Conservation (phyloP, 2,113 vertebrate species). For the Gallinago jamesoni region DNA sequence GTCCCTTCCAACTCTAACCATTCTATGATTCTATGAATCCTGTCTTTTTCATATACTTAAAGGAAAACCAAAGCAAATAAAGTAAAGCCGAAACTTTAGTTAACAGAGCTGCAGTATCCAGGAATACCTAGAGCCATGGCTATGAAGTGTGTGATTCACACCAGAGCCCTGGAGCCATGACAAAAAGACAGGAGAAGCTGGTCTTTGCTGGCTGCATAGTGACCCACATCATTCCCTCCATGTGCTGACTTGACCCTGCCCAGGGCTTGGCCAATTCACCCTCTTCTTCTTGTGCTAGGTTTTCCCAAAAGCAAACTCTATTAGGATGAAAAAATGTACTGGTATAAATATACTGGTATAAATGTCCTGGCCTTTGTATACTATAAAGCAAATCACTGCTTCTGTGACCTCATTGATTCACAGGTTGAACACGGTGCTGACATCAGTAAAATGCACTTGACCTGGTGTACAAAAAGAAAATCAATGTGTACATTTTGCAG, state of each 20-base stretch:
- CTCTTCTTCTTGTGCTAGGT: background rate
- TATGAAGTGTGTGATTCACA: background rate
- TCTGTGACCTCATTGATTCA: background rate
- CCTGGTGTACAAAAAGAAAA: background rate
- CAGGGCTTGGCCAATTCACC: background rate
- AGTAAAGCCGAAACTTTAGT: background rate
- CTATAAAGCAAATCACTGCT: background rate
- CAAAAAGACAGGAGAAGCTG: background rate
- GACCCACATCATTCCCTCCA: background rate
- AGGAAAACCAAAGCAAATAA: background rate
- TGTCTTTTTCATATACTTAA: background rate
- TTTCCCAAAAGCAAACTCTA: background rate
- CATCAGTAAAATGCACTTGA: background rate
- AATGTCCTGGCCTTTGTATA: background rate
- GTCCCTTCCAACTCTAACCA: too few species aligned
- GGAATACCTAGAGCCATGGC: background rate
- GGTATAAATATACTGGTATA: too few species aligned
- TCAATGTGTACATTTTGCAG: background rate
- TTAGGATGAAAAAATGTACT: background rate
- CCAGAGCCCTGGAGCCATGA: accelerated
- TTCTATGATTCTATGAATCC: background rate
- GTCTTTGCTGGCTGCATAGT: background rate
- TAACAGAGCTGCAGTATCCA: background rate
- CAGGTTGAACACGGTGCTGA: background rate
- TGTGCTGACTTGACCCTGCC: background rate